Evolutionary conservation across 2,888 invertebrate genomes (phyloP).

Genomic region (Drosophila neonasuta): DNA sequence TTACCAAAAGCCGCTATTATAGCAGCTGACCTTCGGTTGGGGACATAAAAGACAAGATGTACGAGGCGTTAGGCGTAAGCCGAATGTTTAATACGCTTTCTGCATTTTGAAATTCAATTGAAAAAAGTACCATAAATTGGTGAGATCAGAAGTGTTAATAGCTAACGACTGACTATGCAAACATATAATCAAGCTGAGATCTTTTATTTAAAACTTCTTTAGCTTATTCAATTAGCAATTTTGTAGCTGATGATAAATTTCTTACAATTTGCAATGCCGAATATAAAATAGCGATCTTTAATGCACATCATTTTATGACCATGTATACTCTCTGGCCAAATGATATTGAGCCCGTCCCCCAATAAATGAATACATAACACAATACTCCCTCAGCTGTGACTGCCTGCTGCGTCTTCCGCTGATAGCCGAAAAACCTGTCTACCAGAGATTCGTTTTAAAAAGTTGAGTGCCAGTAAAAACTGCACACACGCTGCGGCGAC

Average conservation of each 20-base stretch:
- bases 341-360: conserved; percentile 9
- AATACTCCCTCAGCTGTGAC: conserved; percentile 8
- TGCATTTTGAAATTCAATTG: neutral
- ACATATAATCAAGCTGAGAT: neutral
- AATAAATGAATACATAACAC: conserved; percentile 15
- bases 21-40: conserved; percentile 58
- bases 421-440: conserved; percentile 54
- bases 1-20: conserved; percentile 32
- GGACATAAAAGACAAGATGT: conserved; percentile 57
- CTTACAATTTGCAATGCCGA: neutral
- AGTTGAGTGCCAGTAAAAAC: conserved; percentile 17
- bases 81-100: conserved; percentile 25
- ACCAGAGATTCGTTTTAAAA: conserved; percentile 21
- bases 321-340: neutral
- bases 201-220: neutral
- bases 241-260: neutral
- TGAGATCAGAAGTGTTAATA: conserved; percentile 17
- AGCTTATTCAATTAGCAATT: neutral
- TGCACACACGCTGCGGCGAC: conserved; percentile 22
- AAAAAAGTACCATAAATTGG: neutral
- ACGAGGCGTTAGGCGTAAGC: conserved; percentile 5
- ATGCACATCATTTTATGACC: conserved; percentile 1
- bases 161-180: neutral
- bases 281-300: neutral
- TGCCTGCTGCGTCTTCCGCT: conserved; percentile 11